These are phyloP conservation scores for Lates japonicus DNA, from an alignment of 2,797 vertebrate species.

Conservation along the genomic window DNA sequence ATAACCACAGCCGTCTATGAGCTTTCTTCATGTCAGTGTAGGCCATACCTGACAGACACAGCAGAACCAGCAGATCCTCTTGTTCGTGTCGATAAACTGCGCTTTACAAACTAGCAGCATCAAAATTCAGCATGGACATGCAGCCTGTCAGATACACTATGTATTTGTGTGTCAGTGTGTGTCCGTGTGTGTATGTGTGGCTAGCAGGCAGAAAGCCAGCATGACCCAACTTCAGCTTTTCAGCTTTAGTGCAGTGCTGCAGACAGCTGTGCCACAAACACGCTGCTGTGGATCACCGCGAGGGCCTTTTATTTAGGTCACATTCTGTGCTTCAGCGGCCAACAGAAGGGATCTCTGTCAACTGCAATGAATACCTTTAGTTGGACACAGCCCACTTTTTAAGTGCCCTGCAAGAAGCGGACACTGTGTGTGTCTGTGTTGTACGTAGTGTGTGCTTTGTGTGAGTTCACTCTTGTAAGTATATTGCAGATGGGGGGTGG, in stretches of 20 bases:
- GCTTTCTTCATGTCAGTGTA: conserved; percentile 31
- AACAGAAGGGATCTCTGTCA: conserved; percentile 81
- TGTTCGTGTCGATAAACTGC: conserved; percentile 50
- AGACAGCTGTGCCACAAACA: conserved; percentile 83
- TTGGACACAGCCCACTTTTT: conserved; percentile 67
- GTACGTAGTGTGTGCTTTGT: conserved; percentile 28
- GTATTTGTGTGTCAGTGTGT: conserved; percentile 44
- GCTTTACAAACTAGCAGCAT: conserved; percentile 54
- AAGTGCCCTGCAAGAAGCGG: conserved; percentile 62
- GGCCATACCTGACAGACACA: conserved; percentile 45
- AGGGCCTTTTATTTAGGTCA: conserved; percentile 85
- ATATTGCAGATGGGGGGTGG: conserved; percentile 10
- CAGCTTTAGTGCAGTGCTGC: conserved; percentile 76
- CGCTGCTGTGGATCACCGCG: conserved; percentile 73
- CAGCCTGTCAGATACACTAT: conserved; percentile 63
- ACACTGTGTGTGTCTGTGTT: conserved; percentile 54
- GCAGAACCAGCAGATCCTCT: conserved; percentile 54
- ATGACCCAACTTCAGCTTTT: conserved; percentile 79
- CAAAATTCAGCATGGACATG: conserved; percentile 53
- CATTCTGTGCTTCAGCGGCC: conserved; percentile 75
- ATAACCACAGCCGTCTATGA: conserved; percentile 58
- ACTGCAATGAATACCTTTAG: conserved; percentile 79
- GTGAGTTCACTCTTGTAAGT: conserved; percentile 30
- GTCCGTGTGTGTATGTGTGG: conserved; percentile 34
- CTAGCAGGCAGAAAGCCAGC: conserved; percentile 70